Evolutionary conservation across 2,888 invertebrate genomes (phyloP), one percentile per base, ranked within the genome.

Genomic region (Agapetus fuscipes): DNA sequence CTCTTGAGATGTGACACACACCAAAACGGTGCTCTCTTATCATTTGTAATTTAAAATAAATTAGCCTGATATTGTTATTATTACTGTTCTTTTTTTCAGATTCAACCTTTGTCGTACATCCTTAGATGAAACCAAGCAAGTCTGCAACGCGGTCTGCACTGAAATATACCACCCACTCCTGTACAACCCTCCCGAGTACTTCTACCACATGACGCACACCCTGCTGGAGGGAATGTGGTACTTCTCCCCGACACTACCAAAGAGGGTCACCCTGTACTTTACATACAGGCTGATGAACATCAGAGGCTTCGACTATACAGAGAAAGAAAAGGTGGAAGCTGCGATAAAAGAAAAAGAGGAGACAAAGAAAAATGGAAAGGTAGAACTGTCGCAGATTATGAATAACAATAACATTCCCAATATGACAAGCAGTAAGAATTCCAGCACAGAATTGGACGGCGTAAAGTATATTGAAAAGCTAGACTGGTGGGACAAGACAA

Each of bases 151-250:
- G 24, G 55, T 82, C 0, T 61, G 74, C 37, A 72, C 76, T 1
- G 66, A 75, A 2, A 70, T 81, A 0, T 80, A 73, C 52, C 63
- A 69, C 4, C 83, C 83, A 0, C 67, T 70, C 17, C 54, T 86
- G 6, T 66, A 71, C 34, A 64, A 71, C 30, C 73, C 74, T 3
- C 72, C 72, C 0, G 62, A 76, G 29, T 66, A 78, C 36, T 87
- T 83, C 57, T 62, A 76, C 34, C 60, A 72, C 48, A 78, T 84
- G 76, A 66, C 80, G 0, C 58, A 55, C 1, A 71, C 76, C 1
- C 61, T 87, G 53, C 55, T 85, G 2, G 66, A 78, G 34, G 84
- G 84, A 1, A 59, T 87, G 54, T 80, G 79, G 78, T 71, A 71
- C 3, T 61, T 82, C 30, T 78, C 79, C 55, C 81, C 82, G 0